Evolutionary conservation across 2,113 vertebrate species (phyloP), one percentile per base, ranked within the genome.

Genomic region (Nanorana parkeri): DNA sequence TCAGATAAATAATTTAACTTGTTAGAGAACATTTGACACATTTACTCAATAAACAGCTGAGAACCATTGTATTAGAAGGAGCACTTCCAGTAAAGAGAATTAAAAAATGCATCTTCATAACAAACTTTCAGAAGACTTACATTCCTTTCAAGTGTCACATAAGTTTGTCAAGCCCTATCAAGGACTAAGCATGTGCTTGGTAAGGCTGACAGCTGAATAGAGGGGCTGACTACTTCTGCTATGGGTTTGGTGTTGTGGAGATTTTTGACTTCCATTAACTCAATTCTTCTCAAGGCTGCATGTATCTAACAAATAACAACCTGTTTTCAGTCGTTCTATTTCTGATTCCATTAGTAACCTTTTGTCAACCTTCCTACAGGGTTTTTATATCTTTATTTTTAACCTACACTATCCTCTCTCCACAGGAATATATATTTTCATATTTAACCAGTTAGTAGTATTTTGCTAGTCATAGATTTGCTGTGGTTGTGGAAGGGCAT

Each of bases 281-380:
- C 71, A 56, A 54, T 67, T 75, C 54, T 66, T 67, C 29, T 75
- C 71, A 75, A 82, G 80, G 80, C 52, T 75, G 61, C 52, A 58
- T 24, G 21, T 82, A 29, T 82, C 71, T 32, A 82, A 75, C 24
- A 75, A 67, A 75, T 16, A 75, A 67, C 80, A 67, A 75, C 29
- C 17, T 75, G 71, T 73, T 75, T 75, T 75, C 47, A 82, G 26
- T 26, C 32, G 20, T 75, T 75, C 61, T 75, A 67, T 75, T 75
- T 75, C 61, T 82, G 71, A 68, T 52, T 75, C 80, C 80, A 82
- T 82, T 82, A 82, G 80, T 75, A 82, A 82, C 80, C 80, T 82
- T 82, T 82, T 67, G 71, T 67, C 52, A 66, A 67, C 80, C 63
- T 81, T 66, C 54, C 36, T 63, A 29, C 47, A 17, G 16, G 56